phyloP scores from a whole-genome alignment of 2,888 invertebrate genomes.

The Lasioglossum oenotherae region DNA sequence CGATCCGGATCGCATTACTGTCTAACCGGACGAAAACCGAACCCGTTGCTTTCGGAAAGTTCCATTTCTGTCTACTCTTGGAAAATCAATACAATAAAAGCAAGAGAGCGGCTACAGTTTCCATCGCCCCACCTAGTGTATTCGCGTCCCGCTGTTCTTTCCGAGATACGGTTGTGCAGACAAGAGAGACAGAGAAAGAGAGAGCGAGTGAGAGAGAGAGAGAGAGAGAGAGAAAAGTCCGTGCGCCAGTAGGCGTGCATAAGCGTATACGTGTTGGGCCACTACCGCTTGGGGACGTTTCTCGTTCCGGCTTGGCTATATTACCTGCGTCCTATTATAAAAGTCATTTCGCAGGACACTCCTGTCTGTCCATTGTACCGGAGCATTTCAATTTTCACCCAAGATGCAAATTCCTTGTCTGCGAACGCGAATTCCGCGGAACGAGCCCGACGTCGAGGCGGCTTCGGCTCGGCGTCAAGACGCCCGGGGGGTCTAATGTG shows the following conservation, averaged over 20 bases:
- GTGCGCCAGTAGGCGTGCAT: not conserved
- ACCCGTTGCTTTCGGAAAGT: constrained; percentile 11
- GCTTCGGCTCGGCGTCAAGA: constrained; percentile 39
- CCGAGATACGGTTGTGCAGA: constrained; percentile 15
- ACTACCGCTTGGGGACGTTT: constrained; percentile 61
- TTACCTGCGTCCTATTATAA: constrained; percentile 78
- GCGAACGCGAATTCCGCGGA: constrained; percentile 51
- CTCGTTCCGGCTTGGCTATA: constrained; percentile 64
- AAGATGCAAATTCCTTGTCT: constrained; percentile 79
- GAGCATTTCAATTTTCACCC: constrained; percentile 80
- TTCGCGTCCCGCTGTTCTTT: constrained; percentile 20
- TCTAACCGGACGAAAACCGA: constrained; percentile 4
- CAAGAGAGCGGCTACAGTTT: constrained; percentile 9
- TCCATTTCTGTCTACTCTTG: not conserved
- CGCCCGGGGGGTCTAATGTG: constrained; percentile 59
- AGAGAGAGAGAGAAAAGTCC: not conserved
- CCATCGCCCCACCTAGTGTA: constrained; percentile 8
- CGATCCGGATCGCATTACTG: not conserved
- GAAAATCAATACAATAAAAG: constrained; percentile 13
- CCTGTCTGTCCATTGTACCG: constrained; percentile 76
- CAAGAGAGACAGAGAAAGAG: not conserved
- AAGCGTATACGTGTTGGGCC: constrained; percentile 17
- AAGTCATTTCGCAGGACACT: constrained; percentile 79
- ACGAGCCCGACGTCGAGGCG: constrained; percentile 56
- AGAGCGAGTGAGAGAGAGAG: not conserved